These are phyloP conservation scores for Porites rus DNA, from an alignment of 92 coral and sea anemone genomes.

Conservation along the genomic window DNA sequence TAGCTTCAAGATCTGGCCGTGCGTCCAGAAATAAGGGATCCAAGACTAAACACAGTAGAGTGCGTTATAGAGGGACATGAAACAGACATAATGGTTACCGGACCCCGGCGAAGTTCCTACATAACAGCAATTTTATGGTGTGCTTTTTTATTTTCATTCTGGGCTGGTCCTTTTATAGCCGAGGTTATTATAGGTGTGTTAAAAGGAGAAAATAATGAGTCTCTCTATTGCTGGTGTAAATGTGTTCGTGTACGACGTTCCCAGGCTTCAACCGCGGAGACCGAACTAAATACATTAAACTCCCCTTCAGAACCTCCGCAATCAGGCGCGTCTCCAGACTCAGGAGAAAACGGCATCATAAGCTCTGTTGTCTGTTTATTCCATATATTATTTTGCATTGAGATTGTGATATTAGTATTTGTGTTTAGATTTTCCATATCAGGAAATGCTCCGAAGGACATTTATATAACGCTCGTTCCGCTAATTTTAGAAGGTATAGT, in stretches of 20 bases:
- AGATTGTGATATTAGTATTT: background rate
- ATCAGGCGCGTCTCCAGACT: too few species aligned
- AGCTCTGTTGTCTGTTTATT: background rate
- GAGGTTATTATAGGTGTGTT: background rate
- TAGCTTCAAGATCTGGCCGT: background rate
- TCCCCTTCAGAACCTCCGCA: background rate
- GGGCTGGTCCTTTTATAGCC: background rate
- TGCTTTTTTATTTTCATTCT: background rate
- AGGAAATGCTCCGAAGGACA: background rate
- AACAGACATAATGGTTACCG: background rate
- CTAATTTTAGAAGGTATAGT: background rate
- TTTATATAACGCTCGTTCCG: background rate
- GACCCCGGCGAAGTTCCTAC: background rate
- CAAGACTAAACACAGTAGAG: background rate
- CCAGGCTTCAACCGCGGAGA: too few species aligned
- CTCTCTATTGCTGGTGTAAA: too few species aligned
- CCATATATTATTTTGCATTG: background rate
- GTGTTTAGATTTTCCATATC: background rate
- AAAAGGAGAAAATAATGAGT: background rate
- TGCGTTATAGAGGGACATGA: background rate
- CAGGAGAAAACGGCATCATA: too few species aligned
- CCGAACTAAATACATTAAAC: background rate
- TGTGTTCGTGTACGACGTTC: too few species aligned
- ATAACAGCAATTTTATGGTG: constrained; percentile 5
- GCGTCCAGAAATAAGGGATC: background rate